Base-by-base conservation (phyloP, 2,797 vertebrate genomes). In the Chelon labrosus region DNA sequence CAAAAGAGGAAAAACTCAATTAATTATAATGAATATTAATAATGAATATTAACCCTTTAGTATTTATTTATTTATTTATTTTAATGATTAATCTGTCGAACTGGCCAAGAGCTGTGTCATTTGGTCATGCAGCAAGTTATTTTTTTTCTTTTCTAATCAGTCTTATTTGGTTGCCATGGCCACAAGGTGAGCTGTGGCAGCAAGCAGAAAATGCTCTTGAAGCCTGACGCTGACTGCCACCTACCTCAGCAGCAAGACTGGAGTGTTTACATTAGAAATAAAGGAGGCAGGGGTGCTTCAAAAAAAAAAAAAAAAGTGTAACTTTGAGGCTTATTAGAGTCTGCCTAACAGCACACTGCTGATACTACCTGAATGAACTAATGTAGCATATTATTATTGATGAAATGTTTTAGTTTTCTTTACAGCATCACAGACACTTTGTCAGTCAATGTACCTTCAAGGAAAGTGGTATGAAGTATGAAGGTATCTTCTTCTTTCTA, bases 301-400 rank as follows among this genome's bases (percentile, higher is more conserved):
- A 22, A 22, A 22, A 22, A 22, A 22, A 22, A 22, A 22, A 22
- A 22, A 22, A 22, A 22, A 22, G 22, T 22, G 22, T 22, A 22
- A 22, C 44, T 79, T 49, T 49, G 7, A 39, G 25, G 31, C 12
- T 59, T 61, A 59, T 70, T 66, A 55, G 20, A 59, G 49, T 51
- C 46, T 60, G 19, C 57, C 14, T 61, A 59, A 75, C 47, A 58
- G 8, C 39, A 42, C 35, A 55, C 20, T 46, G 47, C 44, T 53
- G 38, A 1, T 49, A 52, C 42, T n/a, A 59, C 35, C 50, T 67
- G 38, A 52, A 68, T 56, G 25, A 63, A 46, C 31, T 41, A 9
- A 19, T 20, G 19, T 25, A 51, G 13, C 13, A 16, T 47, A 46
- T 17, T 14, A 17, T 46, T 10, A 47, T 10, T 47, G 7, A 2